Evolutionary conservation across 2,888 invertebrate species (phyloP), one percentile per base, ranked within the genome.

Genomic region (Xanthorhoe designata): DNA sequence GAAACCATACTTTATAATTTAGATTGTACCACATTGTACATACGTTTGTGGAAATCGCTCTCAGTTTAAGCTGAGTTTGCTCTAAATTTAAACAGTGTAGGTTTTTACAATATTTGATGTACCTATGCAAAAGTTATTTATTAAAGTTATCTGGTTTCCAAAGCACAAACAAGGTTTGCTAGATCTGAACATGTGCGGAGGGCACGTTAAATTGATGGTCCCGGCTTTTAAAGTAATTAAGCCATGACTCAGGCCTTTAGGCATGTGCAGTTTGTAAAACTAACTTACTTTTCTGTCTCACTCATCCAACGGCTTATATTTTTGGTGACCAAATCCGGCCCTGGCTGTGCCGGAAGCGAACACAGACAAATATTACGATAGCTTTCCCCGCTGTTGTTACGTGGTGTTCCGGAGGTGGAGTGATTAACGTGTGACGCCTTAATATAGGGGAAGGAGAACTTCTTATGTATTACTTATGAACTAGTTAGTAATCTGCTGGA

Each of bases 401-500:
- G 52, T 38, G 52, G 53, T 53, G 56, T 71, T 71, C 60, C 57
- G 61, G 61, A 35, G 18, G 29, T 60, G 32, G 45, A 56, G 63
- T 63, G 61, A 68, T 68, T 69, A 63, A 64, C 56, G 56, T n/a
- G 54, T 59, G 60, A 61, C 66, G 54, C 62, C 61, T 68, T 59
- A 51, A 59, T 59, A 42, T 32, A 53, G 9, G 18, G 24, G 19
- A 50, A 50, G 13, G 17, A 49, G 50, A 19, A 51, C 51, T 51
- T 13, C 51, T 17, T 17, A 47, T 47, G 32, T 32, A 32, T 32
- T 32, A 32, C 32, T 32, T 24, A 24, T 5, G 5, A 24, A 24
- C 24, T 24, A 24, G 24, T 24, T 24, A 24, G n/a, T 24, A 24
- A 24, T 3, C 24, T 24, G 24, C 24, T 24, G 24, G 24, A 24